Evolutionary conservation across 2,888 invertebrate species (phyloP).

Genomic region (Cistogaster globosa): DNA sequence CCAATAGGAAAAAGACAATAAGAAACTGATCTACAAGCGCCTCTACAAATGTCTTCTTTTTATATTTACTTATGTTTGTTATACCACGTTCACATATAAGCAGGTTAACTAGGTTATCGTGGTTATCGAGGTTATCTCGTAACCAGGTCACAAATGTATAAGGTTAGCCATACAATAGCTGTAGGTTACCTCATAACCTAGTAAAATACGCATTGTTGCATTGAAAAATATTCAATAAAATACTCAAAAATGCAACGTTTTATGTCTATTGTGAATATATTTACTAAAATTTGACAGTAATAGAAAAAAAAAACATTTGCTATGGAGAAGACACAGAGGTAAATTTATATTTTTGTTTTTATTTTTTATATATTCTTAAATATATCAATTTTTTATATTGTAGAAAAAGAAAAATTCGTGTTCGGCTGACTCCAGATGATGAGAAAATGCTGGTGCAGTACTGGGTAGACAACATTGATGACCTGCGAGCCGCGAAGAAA

Average conservation of each 20-base stretch:
- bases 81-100: background rate
- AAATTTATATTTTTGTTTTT: slow-evolving; percentile 16
- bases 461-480: slow-evolving; percentile 19
- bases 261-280: background rate
- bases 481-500: slow-evolving; percentile 21
- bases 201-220: slow-evolving; percentile 7
- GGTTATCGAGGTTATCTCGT: background rate
- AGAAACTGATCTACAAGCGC: no score
- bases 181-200: slow-evolving; percentile 5
- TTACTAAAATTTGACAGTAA: slow-evolving; percentile 1
- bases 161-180: background rate
- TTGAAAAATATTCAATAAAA: slow-evolving; percentile 6
- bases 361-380: slow-evolving; percentile 1
- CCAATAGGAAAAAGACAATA: no score
- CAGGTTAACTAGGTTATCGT: background rate
- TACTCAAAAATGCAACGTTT: background rate
- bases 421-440: slow-evolving; percentile 18
- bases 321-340: slow-evolving; percentile 18
- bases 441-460: slow-evolving; percentile 9
- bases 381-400: slow-evolving; percentile 10
- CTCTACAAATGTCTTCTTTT: no score
- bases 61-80: no score
- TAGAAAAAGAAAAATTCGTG: slow-evolving; percentile 24
- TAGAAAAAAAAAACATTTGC: slow-evolving; percentile 1
- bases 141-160: background rate